Evolutionary conservation across 2,888 invertebrate species (phyloP).

Genomic region (Cataglyphis albicans): DNA sequence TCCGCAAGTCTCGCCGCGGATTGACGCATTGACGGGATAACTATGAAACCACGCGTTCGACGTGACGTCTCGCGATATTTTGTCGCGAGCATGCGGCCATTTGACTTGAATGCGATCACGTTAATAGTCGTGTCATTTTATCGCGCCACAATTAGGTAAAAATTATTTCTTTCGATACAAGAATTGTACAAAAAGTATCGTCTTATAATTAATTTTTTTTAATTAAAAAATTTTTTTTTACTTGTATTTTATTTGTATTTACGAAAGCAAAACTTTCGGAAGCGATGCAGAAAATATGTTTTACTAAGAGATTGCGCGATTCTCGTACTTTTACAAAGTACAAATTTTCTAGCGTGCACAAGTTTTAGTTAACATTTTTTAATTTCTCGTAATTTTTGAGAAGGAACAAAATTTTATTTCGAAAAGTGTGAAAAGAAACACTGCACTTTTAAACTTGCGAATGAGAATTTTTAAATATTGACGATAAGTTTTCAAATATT

Average conservation of each 20-base stretch:
- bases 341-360: not conserved
- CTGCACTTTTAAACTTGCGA: not conserved
- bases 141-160: not conserved
- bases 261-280: not conserved
- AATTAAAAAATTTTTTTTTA: no score
- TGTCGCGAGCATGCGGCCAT: not conserved
- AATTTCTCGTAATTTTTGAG: not conserved
- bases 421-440: not conserved
- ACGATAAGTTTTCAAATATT: not conserved
- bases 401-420: not conserved
- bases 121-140: not conserved
- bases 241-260: not conserved
- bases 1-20: slow-evolving; percentile 8
- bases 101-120: not conserved
- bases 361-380: not conserved
- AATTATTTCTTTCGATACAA: not conserved
- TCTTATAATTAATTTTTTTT: not conserved
- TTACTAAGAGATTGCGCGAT: not conserved
- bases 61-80: slow-evolving; percentile 16
- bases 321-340: not conserved
- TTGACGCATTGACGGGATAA: slow-evolving; percentile 19
- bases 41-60: slow-evolving; percentile 41
- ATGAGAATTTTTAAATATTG: not conserved
- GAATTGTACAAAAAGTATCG: not conserved
- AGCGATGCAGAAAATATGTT: not conserved